Percentiles rank a stretch among this genome's conserved stretches.
Evolutionary conservation across 30 jellyfish, hydroid and myxozoan genomes (phyloP).

Genomic region (Nemopilema nomurai): DNA sequence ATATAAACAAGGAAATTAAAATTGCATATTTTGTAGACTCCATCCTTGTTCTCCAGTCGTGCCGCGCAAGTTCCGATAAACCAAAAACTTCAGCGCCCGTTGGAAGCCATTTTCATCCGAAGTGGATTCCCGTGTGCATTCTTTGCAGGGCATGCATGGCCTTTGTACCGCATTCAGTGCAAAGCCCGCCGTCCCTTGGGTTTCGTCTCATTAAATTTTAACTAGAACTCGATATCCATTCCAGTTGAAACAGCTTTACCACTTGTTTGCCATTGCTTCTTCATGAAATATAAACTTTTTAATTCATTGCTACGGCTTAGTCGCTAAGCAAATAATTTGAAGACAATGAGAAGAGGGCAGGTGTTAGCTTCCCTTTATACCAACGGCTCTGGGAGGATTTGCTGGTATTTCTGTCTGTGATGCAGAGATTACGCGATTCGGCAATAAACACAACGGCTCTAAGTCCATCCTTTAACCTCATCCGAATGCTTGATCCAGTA

Average conservation of each 20-base stretch:
- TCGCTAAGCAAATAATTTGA: not conserved
- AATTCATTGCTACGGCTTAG: not conserved
- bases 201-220: slow-evolving; percentile 1
- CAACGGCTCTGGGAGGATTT: not conserved
- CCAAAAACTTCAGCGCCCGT: not conserved
- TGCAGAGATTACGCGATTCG: not conserved
- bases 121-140: not conserved
- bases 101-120: not conserved
- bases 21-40: not conserved
- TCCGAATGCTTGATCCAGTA: not conserved
- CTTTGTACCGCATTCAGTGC: not conserved
- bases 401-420: not conserved
- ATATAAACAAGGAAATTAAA: not conserved
- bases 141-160: not conserved
- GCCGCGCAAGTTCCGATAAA: not conserved
- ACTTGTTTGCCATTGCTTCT: slow-evolving; percentile 27
- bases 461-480: not conserved
- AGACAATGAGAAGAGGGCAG: not conserved
- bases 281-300: not conserved
- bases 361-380: not conserved
- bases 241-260: slow-evolving; percentile 34
- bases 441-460: not conserved
- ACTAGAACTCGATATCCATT: not conserved
- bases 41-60: not conserved
- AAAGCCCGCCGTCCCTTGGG: not conserved